Base-by-base conservation (phyloP, 2,888 invertebrate genomes). In the Lasioglossum morio region DNA sequence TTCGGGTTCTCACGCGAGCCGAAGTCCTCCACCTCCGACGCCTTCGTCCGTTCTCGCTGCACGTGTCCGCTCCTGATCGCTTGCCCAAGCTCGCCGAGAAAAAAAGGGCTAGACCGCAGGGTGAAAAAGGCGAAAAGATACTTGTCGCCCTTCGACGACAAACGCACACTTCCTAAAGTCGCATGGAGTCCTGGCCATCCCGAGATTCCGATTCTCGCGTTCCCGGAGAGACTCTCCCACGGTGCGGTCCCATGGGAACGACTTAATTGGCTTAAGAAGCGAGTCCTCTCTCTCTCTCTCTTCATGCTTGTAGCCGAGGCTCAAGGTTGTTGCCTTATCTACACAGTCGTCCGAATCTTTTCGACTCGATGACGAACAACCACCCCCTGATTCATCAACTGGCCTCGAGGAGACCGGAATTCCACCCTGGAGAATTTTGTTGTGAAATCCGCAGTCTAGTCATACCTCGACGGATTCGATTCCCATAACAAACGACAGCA, bases 161-260 rank as follows among this genome's bases (percentile, higher is more conserved):
- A 53, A 79, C 66, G 93, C 93, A n/a, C 23, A n/a, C 53, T 93
- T 94, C 89, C 91, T 94, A 78, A 86, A 80, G 80, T 57, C 84
- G 82, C 89, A 94, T 95, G 91, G 86, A 85, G 91, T 89, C 94
- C 94, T 93, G 92, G 88, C 89, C 88, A 79, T 85, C 86, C 88
- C 84, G 92, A 88, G 92, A 90, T 92, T 92, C 92, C 88, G 91
- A 90, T 94, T 94, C 92, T 93, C 91, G 91, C 92, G 90, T 93
- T 93, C 92, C 89, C 89, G 84, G 88, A 88, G 89, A 84, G 92
- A 92, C 89, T 92, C 94, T 94, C 94, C 94, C 94, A 94, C 94
- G 94, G 93, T 94, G 85, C 84, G 88, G 90, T 94, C 93, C 94
- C 94, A 94, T 95, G 95, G 93, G 95, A 95, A 95, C 92, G 90